Conservation (phyloP, 1,140 invertebrate genomes). For the Camponotus pennsylvanicus region DNA sequence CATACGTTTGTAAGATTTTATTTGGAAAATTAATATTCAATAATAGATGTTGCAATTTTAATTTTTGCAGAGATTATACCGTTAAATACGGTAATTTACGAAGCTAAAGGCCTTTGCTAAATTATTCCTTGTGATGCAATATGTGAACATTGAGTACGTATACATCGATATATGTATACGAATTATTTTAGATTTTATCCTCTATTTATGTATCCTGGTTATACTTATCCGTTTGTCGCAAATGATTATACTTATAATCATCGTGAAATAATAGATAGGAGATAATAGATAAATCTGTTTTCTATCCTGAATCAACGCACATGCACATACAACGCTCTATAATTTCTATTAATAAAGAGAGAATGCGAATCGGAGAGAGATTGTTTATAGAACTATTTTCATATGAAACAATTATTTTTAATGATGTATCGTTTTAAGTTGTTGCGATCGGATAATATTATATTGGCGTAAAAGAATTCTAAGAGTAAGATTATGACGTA, state of each 20-base stretch:
- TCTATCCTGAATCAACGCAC: background rate
- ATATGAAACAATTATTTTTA: slow-evolving; percentile 45
- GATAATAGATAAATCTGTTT: slow-evolving; percentile 6
- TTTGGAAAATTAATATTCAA: background rate
- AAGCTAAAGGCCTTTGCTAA: background rate
- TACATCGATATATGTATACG: slow-evolving; percentile 9
- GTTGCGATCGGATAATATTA: background rate
- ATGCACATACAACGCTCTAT: background rate
- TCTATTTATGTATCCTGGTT: background rate
- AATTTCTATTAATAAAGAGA: slow-evolving; percentile 22
- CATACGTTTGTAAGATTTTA: slow-evolving; percentile 1
- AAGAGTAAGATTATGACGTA: slow-evolving; percentile 10
- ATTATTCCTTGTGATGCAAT: background rate
- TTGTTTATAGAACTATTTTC: slow-evolving; percentile 47
- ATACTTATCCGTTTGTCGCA: background rate
- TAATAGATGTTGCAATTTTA: slow-evolving; percentile 1
- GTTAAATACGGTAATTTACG: slow-evolving; percentile 5
- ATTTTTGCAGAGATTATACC: background rate
- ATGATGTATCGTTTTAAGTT: slow-evolving; percentile 14
- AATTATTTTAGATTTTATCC: slow-evolving; percentile 30
- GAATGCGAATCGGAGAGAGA: background rate
- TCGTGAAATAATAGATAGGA: background rate
- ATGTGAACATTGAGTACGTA: background rate
- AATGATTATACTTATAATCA: background rate
- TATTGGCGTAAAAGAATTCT: background rate